Percentiles rank a stretch among this genome's conserved stretches.
These are phyloP conservation scores for Arrhamphus sclerolepis DNA, from an alignment of 2,797 vertebrate genomes.

Conservation along the genomic window DNA sequence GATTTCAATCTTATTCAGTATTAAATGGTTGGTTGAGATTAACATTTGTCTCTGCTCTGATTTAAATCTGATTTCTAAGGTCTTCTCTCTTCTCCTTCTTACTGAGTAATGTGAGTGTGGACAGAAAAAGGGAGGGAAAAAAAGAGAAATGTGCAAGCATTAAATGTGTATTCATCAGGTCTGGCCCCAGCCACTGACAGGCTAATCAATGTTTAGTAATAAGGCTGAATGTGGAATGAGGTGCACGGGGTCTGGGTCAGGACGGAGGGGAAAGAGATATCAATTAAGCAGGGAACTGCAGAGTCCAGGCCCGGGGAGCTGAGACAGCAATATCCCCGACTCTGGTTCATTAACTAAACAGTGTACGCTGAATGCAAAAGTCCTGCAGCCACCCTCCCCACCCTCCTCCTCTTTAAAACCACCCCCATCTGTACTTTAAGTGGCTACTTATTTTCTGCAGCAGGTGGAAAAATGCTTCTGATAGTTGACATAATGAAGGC, in stretches of 20 bases:
- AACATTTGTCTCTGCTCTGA: constrained; percentile 14
- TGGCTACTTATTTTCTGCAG: constrained; percentile 27
- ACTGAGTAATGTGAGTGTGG: constrained; percentile 34
- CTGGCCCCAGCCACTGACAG: constrained; percentile 65
- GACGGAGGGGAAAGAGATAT: constrained; percentile 73
- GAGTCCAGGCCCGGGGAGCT: constrained; percentile 82
- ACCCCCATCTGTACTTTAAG: constrained; percentile 20
- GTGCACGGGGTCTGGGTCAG: constrained; percentile 56
- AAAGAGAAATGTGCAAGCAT: constrained; percentile 50
- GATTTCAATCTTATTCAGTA: not conserved
- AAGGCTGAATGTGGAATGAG: constrained; percentile 85
- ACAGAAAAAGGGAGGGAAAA: constrained; percentile 11
- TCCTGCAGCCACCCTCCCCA: constrained; percentile 17
- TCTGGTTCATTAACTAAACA: constrained; percentile 83
- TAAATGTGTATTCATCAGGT: constrained; percentile 76
- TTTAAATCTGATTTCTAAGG: not conserved
- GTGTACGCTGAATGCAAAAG: constrained; percentile 73
- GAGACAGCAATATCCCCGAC: constrained; percentile 84
- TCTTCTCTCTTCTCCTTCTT: constrained; percentile 2
- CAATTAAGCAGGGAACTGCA: constrained; percentile 80
- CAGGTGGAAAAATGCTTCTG: constrained; percentile 35
- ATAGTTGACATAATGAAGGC: constrained; percentile 46
- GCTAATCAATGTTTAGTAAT: constrained; percentile 84
- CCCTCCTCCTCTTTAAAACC: not conserved
- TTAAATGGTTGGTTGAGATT: constrained; percentile 29